Evolutionary conservation across 2,113 vertebrate species (phyloP), one percentile per base, ranked within the genome.

Genomic region (Galbula dea): DNA sequence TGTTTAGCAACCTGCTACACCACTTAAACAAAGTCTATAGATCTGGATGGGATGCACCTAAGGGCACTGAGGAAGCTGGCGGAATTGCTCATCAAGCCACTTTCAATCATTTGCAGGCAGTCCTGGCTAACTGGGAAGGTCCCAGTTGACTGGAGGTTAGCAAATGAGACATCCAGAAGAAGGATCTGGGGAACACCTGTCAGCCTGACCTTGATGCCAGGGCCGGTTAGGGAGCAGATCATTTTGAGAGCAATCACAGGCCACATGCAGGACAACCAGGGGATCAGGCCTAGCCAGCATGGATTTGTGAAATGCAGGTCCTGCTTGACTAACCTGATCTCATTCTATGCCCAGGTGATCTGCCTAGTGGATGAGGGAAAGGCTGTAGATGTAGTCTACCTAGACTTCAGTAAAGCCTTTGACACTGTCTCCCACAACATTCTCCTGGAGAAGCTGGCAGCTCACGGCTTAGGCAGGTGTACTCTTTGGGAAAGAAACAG

Each of bases 341-440:
- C 23, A 6, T 59, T 48, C 49, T 71, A 15, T n/a, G 30, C 49
- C 18, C 59, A 63, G n/a, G 29, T 59, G 61, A 69, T n/a, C 10
- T 0, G 0, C 66, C 59, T 55, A 51, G 6, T 71, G 24, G 29
- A 26, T 59, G 39, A 55, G 13, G 4, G 21, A 22, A 65, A 49
- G 20, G 27, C 39, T 46, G 45, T 51, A 23, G 6, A 21, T 68
- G 9, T n/a, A 52, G 30, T 58, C 22, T 73, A 14, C 24, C n/a
- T 52, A 3, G 75, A 67, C 7, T 67, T 14, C 27, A 62, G 19
- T n/a, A 12, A 57, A 62, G n/a, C n/a, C 19, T 76, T 76, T 30
- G 52, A 30, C 52, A 54, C 52, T 17, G 11, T 54, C 30, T 30
- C 52, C 29, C 52, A 54, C 27, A 54, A 27, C 26, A 41, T 54